A percentile compares a stretch with the other conserved stretches of the same genome.
Evolutionary conservation across 2,797 vertebrate species (phyloP).

Genomic region (Ispidina lecontei): DNA sequence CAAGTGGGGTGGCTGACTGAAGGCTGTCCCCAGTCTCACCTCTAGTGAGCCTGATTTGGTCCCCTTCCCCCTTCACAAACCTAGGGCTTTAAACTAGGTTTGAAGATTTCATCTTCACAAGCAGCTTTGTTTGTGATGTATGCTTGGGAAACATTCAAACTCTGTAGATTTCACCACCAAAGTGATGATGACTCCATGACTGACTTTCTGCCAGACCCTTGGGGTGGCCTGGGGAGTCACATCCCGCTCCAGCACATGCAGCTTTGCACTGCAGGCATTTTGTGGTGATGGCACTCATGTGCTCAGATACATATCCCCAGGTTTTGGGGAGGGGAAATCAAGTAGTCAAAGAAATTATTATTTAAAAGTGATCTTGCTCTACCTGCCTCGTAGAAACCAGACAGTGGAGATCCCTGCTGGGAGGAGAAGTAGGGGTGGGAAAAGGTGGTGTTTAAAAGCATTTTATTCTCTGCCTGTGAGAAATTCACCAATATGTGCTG

Average conservation of each 20-base stretch:
- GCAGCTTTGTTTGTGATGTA: not conserved
- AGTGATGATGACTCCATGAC: accelerated
- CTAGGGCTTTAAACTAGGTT: too few species aligned
- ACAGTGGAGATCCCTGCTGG: not conserved
- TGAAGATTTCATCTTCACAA: not conserved
- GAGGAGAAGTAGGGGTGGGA: not conserved
- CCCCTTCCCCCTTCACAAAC: too few species aligned
- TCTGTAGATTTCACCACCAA: not conserved
- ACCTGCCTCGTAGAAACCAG: not conserved
- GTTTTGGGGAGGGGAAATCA: not conserved
- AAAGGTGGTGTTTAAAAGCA: not conserved
- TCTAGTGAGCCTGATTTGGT: too few species aligned
- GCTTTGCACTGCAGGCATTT: not conserved
- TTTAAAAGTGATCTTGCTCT: not conserved
- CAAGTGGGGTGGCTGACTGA: too few species aligned
- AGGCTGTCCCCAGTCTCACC: too few species aligned
- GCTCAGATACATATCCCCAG: not conserved
- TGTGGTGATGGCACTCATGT: not conserved
- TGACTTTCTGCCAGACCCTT: not conserved
- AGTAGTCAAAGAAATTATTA: not conserved
- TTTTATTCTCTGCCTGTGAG: slow-evolving; percentile 5
- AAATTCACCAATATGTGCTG: not conserved
- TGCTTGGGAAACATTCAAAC: not conserved
- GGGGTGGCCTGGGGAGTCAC: not conserved
- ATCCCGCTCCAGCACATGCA: not conserved